A percentile compares a stretch with the other conserved stretches of the same genome.
Evolutionary conservation across 2,888 invertebrate species (phyloP).

Genomic region (Liodrosophila aerea): DNA sequence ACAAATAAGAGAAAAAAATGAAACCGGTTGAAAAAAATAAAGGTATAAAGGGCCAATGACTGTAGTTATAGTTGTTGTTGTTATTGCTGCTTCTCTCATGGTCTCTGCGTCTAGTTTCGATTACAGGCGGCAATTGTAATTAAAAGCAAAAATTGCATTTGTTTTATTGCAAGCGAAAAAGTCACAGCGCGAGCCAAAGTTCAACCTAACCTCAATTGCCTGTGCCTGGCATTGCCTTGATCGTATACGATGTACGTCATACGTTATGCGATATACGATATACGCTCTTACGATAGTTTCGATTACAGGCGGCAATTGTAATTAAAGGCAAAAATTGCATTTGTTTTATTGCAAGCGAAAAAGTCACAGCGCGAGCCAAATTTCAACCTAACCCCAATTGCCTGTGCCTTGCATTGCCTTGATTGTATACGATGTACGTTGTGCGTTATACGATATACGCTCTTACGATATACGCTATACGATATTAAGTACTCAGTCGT

Average conservation of each 20-base stretch:
- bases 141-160: conserved; percentile 53
- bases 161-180: conserved; percentile 25
- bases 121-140: conserved; percentile 66
- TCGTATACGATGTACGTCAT: too few species aligned
- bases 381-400: too few species aligned
- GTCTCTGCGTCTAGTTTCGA: conserved; percentile 59
- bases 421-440: too few species aligned
- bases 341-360: conserved; percentile 30
- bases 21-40: conserved; percentile 65
- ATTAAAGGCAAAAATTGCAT: conserved; percentile 57
- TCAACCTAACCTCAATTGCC: too few species aligned
- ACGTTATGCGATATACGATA: too few species aligned
- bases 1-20: conserved; percentile 38
- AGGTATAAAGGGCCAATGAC: conserved; percentile 40
- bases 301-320: conserved; percentile 64
- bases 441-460: too few species aligned
- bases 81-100: conserved; percentile 18
- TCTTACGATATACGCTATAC: too few species aligned
- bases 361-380: background rate
- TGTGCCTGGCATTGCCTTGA: too few species aligned
- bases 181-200: background rate
- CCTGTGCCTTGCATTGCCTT: too few species aligned
- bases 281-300: too few species aligned
- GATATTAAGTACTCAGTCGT: too few species aligned
- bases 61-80: conserved; percentile 14